Evolutionary conservation across 2,797 vertebrate species (phyloP), one percentile per base, ranked within the genome.

Genomic region (Notolepis coatsorum): DNA sequence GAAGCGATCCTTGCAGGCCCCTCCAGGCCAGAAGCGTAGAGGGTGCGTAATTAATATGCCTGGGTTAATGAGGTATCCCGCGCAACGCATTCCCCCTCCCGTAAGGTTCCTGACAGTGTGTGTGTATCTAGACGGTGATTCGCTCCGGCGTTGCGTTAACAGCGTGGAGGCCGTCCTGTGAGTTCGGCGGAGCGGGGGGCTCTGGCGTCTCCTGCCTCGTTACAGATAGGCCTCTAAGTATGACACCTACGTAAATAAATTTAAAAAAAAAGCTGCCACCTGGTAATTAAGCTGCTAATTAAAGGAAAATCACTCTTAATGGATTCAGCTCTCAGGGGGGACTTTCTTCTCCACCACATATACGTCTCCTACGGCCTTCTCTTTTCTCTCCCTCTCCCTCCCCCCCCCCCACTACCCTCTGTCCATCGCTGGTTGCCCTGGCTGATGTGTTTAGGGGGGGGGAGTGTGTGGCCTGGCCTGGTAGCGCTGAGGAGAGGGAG

Each of bases 241-340:
- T 89, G 85, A 84, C 18, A 21, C 50, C 7, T 60, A 52, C 7
- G 65, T 84, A 77, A 85, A 90, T 82, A 88, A 82, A 84, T 77
- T n/a, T 48, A 30, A 68, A 5, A 79, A 71, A 45, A 65, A 65
- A 77, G 55, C 31, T 64, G 74, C 85, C 90, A 91, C 82, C 83
- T 88, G 85, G 87, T 88, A 90, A 92, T 92, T 91, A 91, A 68
- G 67, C 63, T 71, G 77, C 90, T 88, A 92, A 92, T 93, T 91
- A 92, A 91, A 90, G 84, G 79, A 62, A 23, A 89, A 89, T 71
- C 68, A 77, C 79, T 85, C 66, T 84, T 88, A 92, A 92, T 91
- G 81, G 84, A 88, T 84, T 91, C 75, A 75, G 82, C 54, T 89
- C 89, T 88, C 87, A 77, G 47, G 86, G 84, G 89, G 71, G 64